Percentiles rank a stretch among this genome's conserved stretches.
These are phyloP conservation scores for Bombyx huttoni DNA, from an alignment of 2,888 invertebrate genomes.

Conservation along the genomic window DNA sequence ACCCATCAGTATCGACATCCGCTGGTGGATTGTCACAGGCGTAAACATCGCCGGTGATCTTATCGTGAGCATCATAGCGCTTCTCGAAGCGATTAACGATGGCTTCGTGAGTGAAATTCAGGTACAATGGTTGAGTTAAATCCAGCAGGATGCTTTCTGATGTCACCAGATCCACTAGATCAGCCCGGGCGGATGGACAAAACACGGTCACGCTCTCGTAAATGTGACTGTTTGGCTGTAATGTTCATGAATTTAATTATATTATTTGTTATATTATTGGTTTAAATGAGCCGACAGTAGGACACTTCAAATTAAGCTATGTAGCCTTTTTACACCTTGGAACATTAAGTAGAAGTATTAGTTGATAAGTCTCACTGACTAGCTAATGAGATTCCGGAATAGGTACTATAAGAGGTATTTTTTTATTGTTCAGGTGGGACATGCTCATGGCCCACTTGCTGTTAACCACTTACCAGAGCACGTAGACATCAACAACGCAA, in stretches of 20 bases:
- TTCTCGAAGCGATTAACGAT: constrained; percentile 83
- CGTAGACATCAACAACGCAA: too few species aligned
- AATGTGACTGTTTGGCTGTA: constrained; percentile 82
- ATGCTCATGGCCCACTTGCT: too few species aligned
- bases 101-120: constrained; percentile 87
- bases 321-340: too few species aligned
- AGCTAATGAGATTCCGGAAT: too few species aligned
- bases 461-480: too few species aligned
- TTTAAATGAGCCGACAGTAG: too few species aligned
- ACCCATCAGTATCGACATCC: constrained; percentile 73
- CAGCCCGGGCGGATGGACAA: constrained; percentile 83
- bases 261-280: not conserved
- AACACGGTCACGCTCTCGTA: constrained; percentile 90
- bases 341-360: too few species aligned
- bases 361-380: too few species aligned
- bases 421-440: too few species aligned
- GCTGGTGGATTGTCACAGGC: constrained; percentile 77
- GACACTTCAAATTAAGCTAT: too few species aligned
- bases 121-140: constrained; percentile 85
- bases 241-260: constrained; percentile 11
- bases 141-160: constrained; percentile 85
- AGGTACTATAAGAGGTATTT: too few species aligned
- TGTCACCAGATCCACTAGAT: constrained; percentile 79
- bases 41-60: constrained; percentile 86
- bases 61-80: constrained; percentile 79